Base-by-base conservation (phyloP, 2,888 invertebrate genomes). In the Heteromyza rotundicornis region DNA sequence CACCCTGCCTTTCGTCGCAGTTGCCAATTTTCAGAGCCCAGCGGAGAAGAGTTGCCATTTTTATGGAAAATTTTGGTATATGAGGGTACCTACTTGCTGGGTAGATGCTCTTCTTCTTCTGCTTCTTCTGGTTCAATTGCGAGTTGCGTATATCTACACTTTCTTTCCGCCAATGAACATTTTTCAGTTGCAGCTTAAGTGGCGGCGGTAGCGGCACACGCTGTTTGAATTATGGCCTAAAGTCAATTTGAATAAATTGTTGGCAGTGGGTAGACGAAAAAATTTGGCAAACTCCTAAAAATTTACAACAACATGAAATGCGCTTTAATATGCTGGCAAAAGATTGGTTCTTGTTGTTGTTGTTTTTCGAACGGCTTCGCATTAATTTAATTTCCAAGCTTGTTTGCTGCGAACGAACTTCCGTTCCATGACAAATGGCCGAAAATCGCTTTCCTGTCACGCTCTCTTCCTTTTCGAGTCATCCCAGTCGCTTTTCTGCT, bases 401-500 rank as follows among this genome's bases (percentile, higher is more conserved):
- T 64, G 59, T 66, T 73, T 53, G 68, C 63, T 66, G 67, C 64
- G 65, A n/a, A n/a, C n/a, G n/a, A 71, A 70, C 74, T 63, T 67
- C 70, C 67, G 69, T 62, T 68, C 71, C 68, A 75, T 73, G 73
- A 73, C 76, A 73, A 73, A 73, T 73, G 76, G 76, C 73, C 72
- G 74, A 74, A 75, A 73, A 73, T 75, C 76, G 76, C 72, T 74
- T 73, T 74, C 74, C 76, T 74, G 74, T 70, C 76, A 74, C 75
- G 27, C 7, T 10, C 27, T 27, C 27, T 27, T 27, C 27, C 27
- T 10, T n/a, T n/a, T n/a, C n/a, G n/a, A n/a, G n/a, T n/a, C 16
- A 40, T 7, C 40, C 10, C 40, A 14, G 40, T n/a, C 8, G 8
- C 40, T 40, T n/a, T 3, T 3, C 14, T 40, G 10, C 40, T n/a